A percentile compares a stretch with the other conserved stretches of the same genome.
These are phyloP conservation scores for Esperia sulphurella DNA, from an alignment of 2,888 invertebrate genomes.

Conservation along the genomic window DNA sequence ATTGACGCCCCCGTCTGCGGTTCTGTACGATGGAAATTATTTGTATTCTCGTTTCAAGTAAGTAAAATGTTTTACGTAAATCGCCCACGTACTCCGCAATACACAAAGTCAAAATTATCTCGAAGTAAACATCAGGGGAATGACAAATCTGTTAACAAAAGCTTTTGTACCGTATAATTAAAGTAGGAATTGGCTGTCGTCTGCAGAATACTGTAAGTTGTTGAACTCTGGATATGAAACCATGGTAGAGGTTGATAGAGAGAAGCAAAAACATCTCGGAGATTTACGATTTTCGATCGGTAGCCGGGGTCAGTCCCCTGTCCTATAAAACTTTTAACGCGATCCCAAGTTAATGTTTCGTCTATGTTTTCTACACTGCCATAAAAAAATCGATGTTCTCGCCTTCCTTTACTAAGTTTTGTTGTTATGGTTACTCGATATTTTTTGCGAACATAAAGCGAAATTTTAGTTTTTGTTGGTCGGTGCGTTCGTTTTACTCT, in stretches of 20 bases:
- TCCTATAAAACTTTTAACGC: constrained; percentile 39
- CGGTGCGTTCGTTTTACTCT: constrained; percentile 33
- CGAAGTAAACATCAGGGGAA: not conserved
- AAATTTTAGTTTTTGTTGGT: constrained; percentile 25
- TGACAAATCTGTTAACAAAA: not conserved
- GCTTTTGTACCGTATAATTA: not conserved
- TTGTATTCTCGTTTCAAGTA: constrained; percentile 22
- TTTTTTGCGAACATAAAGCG: constrained; percentile 43
- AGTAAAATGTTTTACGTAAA: constrained; percentile 32
- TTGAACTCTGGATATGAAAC: constrained; percentile 43
- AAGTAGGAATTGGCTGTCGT: constrained; percentile 25
- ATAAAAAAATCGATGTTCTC: not conserved
- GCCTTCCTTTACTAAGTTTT: too few relatives aligned
- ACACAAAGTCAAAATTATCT: not conserved
- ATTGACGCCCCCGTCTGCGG: constrained; percentile 39
- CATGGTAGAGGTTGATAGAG: constrained; percentile 43
- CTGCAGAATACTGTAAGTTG: constrained; percentile 40
- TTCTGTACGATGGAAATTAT: constrained; percentile 27
- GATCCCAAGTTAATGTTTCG: constrained; percentile 15
- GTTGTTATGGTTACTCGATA: constrained; percentile 24
- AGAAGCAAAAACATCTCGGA: constrained; percentile 32
- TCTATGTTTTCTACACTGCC: constrained; percentile 19
- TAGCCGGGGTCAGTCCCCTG: constrained; percentile 49
- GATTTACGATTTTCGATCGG: constrained; percentile 53
- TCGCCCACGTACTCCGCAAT: constrained; percentile 27